Evolutionary conservation across 2,797 vertebrate species (phyloP).

Genomic region (Myotis vivesi): DNA sequence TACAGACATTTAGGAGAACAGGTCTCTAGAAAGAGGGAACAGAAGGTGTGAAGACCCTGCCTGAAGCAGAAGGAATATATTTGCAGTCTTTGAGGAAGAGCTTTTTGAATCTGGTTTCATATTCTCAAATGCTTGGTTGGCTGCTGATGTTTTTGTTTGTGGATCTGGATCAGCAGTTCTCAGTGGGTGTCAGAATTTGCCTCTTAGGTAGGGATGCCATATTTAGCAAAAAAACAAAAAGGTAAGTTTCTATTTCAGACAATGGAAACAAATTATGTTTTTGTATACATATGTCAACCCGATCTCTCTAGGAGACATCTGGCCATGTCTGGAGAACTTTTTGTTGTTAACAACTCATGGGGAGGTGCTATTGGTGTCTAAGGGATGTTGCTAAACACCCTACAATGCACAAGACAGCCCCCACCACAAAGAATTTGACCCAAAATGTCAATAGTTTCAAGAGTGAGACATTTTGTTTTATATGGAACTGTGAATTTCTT

Average conservation of each 20-base stretch:
- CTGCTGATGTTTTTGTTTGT: neutral
- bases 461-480: neutral
- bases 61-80: neutral
- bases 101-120: neutral
- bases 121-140: neutral
- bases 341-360: neutral
- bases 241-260: neutral
- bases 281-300: neutral
- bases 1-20: neutral
- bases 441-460: neutral
- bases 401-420: neutral
- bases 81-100: neutral
- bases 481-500: neutral
- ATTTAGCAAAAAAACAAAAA: constrained; percentile 23
- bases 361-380: neutral
- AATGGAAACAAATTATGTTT: neutral
- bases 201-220: neutral
- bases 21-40: neutral
- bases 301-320: neutral
- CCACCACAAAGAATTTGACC: neutral
- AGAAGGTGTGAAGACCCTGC: neutral
- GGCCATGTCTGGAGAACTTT: neutral
- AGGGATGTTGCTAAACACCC: neutral
- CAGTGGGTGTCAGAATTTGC: neutral
- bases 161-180: neutral